Evolutionary conservation across 2,113 vertebrate species (phyloP), one percentile per base, ranked within the genome.

Genomic region (Alligator mississippiensis): DNA sequence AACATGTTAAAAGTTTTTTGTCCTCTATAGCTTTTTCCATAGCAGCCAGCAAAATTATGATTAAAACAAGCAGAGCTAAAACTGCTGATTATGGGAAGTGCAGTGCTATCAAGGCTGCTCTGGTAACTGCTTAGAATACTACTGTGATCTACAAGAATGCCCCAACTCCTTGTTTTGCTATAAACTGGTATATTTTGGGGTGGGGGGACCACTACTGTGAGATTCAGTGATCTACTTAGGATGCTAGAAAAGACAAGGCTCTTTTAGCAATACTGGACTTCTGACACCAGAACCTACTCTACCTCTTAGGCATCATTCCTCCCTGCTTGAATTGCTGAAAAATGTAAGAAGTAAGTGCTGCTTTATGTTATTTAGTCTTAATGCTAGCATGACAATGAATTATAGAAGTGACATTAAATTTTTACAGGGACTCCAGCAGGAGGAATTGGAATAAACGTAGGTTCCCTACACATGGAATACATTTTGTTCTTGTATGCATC

Each of bases 171-270:
- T 11, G 28, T 12, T 16, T 1, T 3, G 58, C 77, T 58, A 22
- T 58, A 47, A 59, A 8, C 47, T 0, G 1, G 6, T 0, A 47
- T 47, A 0, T 0, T 75, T 7, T 28, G 30, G 11, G 9, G 27
- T 1, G 6, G 55, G 47, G 1, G 18, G 25, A 3, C 10, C 2
- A 2, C 18, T 18, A n/a, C 0, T 63, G 4, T 6, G 13, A 57
- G 2, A 13, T 70, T 27, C 4, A 68, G 6, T 1, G 5, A 16
- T 34, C 55, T 30, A 34, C 11, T 55, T 75, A 72, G 55, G 62
- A 1, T 0, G 47, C 38, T n/a, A 87, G 1, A 68, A 77, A 66
- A 72, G 7, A 5, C 12, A 74, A 4, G 11, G 60, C 1, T 27
- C 16, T 28, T 83, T 81, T 13, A 34, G 38, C 78, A 30, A 13